These are phyloP conservation scores for Loris lydekkerianus DNA, from an alignment of 2,797 vertebrate species.

Conservation along the genomic window DNA sequence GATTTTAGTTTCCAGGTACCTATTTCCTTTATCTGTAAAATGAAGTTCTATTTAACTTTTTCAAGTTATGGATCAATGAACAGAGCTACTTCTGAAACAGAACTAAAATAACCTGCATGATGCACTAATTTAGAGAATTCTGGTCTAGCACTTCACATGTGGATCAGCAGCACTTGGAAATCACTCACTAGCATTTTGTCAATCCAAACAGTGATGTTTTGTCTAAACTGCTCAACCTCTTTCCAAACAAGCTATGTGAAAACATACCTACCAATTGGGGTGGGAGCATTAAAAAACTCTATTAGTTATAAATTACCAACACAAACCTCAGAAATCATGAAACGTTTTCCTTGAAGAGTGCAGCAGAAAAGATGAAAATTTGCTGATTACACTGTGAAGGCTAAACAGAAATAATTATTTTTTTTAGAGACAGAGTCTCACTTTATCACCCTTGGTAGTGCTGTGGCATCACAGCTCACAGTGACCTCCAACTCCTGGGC, in stretches of 20 bases:
- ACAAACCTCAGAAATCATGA: constrained; percentile 4
- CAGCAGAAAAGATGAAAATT: constrained; percentile 8
- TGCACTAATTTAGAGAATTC: not conserved
- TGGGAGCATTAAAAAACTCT: not conserved
- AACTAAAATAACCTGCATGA: not conserved
- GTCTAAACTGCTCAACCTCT: not conserved
- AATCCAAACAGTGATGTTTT: not conserved
- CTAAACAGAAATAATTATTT: constrained; percentile 33
- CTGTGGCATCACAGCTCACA: no score
- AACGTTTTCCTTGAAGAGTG: not conserved
- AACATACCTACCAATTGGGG: not conserved
- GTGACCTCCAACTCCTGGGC: no score
- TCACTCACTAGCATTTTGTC: not conserved
- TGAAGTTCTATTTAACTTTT: constrained; percentile 26
- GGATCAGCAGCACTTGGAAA: not conserved
- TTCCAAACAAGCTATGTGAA: constrained; percentile 13
- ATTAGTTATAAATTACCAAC: constrained; percentile 13
- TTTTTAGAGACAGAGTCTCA: no score
- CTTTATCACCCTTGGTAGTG: no score
- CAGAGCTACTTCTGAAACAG: not conserved
- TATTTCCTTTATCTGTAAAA: not conserved
- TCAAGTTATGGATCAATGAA: not conserved
- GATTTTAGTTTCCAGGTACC: not conserved
- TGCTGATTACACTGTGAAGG: not conserved
- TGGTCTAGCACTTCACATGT: not conserved